Conservation (phyloP, 1,140 invertebrate species). For the Meloidogyne exigua region DNA sequence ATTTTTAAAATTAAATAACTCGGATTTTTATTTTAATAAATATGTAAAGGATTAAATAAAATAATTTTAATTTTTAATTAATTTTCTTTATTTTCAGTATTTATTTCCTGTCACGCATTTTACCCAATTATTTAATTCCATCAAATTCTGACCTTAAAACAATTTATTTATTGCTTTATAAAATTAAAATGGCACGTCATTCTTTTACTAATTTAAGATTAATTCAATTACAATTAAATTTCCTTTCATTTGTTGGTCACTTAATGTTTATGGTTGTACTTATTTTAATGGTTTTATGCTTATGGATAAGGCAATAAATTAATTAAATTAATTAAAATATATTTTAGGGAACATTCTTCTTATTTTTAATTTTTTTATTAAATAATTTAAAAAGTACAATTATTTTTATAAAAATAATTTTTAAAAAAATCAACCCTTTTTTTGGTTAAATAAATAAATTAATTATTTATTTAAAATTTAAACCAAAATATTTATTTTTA, state of each 20-base stretch:
- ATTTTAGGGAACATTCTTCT: too few relatives aligned
- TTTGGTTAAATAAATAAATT: too few relatives aligned
- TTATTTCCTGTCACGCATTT: constrained; percentile 30
- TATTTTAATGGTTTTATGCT: constrained; percentile 49
- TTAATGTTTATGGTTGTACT: constrained; percentile 47
- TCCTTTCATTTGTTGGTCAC: constrained; percentile 41
- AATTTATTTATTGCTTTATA: constrained; percentile 30
- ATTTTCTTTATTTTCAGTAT: constrained; percentile 31
- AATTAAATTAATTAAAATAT: neutral
- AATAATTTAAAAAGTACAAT: too few relatives aligned
- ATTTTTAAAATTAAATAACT: too few relatives aligned
- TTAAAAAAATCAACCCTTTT: too few relatives aligned
- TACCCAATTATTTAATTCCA: constrained; percentile 41
- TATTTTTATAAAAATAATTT: too few relatives aligned
- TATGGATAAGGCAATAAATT: constrained; percentile 43
- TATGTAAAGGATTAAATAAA: too few relatives aligned
- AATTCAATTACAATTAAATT: constrained; percentile 41
- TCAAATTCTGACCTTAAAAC: neutral
- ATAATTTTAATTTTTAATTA: constrained; percentile 1
- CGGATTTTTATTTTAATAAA: too few relatives aligned
- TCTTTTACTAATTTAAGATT: constrained; percentile 28
- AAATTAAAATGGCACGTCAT: constrained; percentile 32
- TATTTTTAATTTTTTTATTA: too few relatives aligned
- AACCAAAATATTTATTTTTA: too few relatives aligned
- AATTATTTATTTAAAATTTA: too few relatives aligned